Evolutionary conservation across 2,113 vertebrate genomes (phyloP), one percentile per base, ranked within the genome.

Genomic region (Tetraodon nigroviridis): DNA sequence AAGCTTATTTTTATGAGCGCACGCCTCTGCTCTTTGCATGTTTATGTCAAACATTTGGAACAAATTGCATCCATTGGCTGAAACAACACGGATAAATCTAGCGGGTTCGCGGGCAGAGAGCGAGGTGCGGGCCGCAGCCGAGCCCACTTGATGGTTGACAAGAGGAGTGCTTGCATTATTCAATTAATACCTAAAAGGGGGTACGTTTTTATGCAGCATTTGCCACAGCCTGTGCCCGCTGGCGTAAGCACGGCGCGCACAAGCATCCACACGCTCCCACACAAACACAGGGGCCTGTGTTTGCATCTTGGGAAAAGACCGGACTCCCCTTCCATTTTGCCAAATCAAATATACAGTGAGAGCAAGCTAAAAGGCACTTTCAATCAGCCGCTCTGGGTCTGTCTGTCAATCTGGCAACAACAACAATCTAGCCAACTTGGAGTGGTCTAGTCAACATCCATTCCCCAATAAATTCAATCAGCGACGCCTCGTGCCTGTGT

Each of bases 291-390:
- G 60, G 68, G 61, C 72, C 70, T 76, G 72, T 61, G 83, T 85
- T 84, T 87, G 83, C 78, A 85, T 86, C 72, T 77, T 82, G 80
- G 82, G 84, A 86, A 84, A 88, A 86, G 83, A 87, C 83, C 82
- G 85, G 82, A 86, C 84, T 85, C 81, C 77, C 73, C 81, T 80
- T 89, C 84, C 86, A 85, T 87, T 87, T 87, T 86, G 85, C 80
- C 80, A 87, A 89, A 89, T 89, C 83, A 89, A 86, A 87, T 87
- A 86, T 87, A 89, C 87, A 89, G 84, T 84, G 85, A 86, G 87
- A 87, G 87, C 85, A 87, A 89, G 85, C 86, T 88, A 87, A 89
- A 89, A 89, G 84, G 86, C 86, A 88, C 86, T 89, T 89, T 88
- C 87, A 89, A 87, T 89, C 87, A 89, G 82, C 80, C 68, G 71